Evolutionary conservation across 2,888 invertebrate species (phyloP), one percentile per base, ranked within the genome.

Genomic region (Syrista parreyssii): DNA sequence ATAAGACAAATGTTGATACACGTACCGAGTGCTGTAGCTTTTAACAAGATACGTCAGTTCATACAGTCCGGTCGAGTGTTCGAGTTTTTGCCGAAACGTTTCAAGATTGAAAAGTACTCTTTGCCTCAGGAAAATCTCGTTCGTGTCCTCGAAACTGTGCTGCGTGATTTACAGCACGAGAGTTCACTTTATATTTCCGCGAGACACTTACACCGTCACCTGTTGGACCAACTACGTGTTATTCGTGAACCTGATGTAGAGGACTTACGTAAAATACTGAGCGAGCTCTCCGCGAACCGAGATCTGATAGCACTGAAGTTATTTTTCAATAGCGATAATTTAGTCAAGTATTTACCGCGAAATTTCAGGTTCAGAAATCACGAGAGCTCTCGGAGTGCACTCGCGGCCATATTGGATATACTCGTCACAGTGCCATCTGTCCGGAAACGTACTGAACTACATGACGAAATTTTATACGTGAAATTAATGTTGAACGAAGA

Each of bases 251-350:
- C 23, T 23, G 40, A 55, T 23, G 9, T 55, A 55, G 40, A 55
- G 23, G 23, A 9, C 40, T 55, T 55, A 55, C 23, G 6, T 23
- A 55, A 23, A 31, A 69, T 32, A 32, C 68, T 80, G 12, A 11
- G 32, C 34, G 55, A 32, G 69, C 31, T 80, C 3, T 68, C 55
- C 1, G 36, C 34, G 12, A 72, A 68, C 0, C 68, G 68, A 12
- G 74, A 80, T 55, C 36, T 80, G 6, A 71, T 12, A 11, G 73
- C 80, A 23, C 72, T 80, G 23, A 80, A 80, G 36, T 76, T 81
- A 34, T 81, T 81, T 68, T 15, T 81, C 11, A 77, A 72, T 74
- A 71, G 68, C 9, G 73, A 79, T 23, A 76, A 79, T 73, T 40
- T 81, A 68, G 74, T 75, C 12, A 72, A 77, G 12, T 79, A 80